phyloP scores from a whole-genome alignment of 2,888 invertebrate genomes.

The Penaeus monodon region DNA sequence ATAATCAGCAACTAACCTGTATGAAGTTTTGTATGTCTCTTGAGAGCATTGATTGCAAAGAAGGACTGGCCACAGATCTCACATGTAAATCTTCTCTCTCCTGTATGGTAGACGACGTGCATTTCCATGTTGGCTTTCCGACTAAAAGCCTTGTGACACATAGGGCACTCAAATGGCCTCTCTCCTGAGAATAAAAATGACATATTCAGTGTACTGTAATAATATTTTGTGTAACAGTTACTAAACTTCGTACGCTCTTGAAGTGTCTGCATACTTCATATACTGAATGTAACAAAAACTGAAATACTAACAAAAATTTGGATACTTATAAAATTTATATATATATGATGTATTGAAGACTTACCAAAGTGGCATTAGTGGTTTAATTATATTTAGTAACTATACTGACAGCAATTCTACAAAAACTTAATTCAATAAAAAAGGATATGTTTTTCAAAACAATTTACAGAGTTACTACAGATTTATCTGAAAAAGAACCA shows the following conservation, averaged over 20 bases:
- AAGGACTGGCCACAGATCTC: constrained; percentile 63
- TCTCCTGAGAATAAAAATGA: constrained; percentile 44
- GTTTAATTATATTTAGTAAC: no score
- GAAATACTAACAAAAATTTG: no score
- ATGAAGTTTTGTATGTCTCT: constrained; percentile 61
- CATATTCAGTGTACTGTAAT: neutral
- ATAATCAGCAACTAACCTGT: constrained; percentile 46
- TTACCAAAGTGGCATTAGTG: no score
- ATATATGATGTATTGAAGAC: no score
- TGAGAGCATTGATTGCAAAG: constrained; percentile 61
- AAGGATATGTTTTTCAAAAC: no score
- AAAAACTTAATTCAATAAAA: no score
- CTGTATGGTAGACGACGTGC: constrained; percentile 64
- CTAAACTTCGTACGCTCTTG: neutral
- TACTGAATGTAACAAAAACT: no score
- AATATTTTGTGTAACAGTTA: neutral
- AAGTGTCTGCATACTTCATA: neutral
- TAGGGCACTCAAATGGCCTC: constrained; percentile 57
- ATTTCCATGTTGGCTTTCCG: constrained; percentile 64
- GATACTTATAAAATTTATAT: no score
- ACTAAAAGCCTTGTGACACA: constrained; percentile 62
- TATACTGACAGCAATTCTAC: no score
- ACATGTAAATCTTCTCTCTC: constrained; percentile 62
- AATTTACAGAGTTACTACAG: no score
- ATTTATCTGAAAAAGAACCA: no score